A percentile compares a stretch with the other conserved stretches of the same genome.
Conservation (phyloP, 2,797 vertebrate species). For the Cephalopachus bancanus region DNA sequence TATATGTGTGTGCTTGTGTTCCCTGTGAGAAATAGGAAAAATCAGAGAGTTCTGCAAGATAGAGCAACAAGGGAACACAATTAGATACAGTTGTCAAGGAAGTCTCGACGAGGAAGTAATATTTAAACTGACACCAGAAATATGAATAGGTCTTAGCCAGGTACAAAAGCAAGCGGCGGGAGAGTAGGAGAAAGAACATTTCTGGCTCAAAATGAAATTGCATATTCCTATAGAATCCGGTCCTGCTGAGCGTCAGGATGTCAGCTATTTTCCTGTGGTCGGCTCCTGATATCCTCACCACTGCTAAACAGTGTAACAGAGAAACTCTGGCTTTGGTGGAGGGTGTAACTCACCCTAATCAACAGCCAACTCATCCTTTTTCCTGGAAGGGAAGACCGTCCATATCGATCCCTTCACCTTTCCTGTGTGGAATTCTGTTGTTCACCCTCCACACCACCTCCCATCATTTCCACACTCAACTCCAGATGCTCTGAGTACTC, state of each 20-base stretch:
- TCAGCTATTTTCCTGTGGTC: rapidly evolving
- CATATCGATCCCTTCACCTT: not conserved
- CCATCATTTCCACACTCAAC: not conserved
- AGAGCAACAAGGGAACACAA: not conserved
- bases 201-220: not conserved
- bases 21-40: not conserved
- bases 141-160: not conserved
- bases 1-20: not conserved
- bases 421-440: not conserved
- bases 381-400: not conserved
- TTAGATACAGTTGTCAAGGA: not conserved
- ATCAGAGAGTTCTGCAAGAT: not conserved
- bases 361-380: not conserved
- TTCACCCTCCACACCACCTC: not conserved
- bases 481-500: not conserved
- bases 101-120: not conserved
- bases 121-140: not conserved
- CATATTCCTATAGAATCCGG: not conserved
- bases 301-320: not conserved
- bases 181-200: not conserved
- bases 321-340: not conserved
- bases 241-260: not conserved
- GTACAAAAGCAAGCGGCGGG: not conserved
- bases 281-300: not conserved
- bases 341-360: not conserved